phyloP scores from a whole-genome alignment of 2,888 invertebrate species.

The Coremacera marginata region DNA sequence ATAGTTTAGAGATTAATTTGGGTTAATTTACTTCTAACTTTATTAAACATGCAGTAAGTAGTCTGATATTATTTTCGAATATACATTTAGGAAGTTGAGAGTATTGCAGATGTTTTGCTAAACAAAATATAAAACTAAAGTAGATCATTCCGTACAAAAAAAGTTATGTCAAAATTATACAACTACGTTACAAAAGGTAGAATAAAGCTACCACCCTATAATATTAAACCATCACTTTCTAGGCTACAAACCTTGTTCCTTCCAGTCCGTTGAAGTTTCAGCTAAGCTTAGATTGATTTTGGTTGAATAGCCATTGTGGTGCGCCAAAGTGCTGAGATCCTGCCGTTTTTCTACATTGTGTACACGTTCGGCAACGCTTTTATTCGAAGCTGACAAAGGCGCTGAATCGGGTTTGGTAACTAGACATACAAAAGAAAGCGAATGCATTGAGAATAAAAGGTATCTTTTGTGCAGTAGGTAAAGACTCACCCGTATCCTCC shows the following conservation, averaged over 20 bases:
- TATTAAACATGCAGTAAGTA: not conserved
- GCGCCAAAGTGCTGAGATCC: conserved; percentile 50
- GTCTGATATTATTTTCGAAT: too few species aligned
- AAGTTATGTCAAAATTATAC: not conserved
- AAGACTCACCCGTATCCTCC: conserved; percentile 49
- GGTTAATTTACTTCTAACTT: too few species aligned
- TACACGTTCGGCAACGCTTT: conserved; percentile 71
- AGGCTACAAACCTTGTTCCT: conserved; percentile 58
- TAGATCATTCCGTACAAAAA: conserved; percentile 55
- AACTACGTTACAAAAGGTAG: too few species aligned
- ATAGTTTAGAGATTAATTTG: not conserved
- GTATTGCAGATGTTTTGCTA: not conserved
- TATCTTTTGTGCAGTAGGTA: not conserved
- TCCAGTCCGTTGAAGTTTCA: conserved; percentile 57
- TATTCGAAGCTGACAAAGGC: conserved; percentile 46
- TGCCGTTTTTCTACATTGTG: conserved; percentile 69
- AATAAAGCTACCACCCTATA: too few species aligned
- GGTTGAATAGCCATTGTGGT: conserved; percentile 72
- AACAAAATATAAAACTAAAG: conserved; percentile 48
- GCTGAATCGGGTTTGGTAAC: conserved; percentile 47
- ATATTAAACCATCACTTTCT: too few species aligned
- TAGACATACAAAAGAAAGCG: conserved; percentile 42
- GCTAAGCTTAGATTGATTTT: conserved; percentile 72
- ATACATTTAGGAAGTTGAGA: too few species aligned
- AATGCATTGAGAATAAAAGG: conserved; percentile 15